Percentiles rank a stretch among this genome's conserved stretches.
phyloP scores from a whole-genome alignment of 1,140 invertebrate genomes.

The Dysdera silvatica region DNA sequence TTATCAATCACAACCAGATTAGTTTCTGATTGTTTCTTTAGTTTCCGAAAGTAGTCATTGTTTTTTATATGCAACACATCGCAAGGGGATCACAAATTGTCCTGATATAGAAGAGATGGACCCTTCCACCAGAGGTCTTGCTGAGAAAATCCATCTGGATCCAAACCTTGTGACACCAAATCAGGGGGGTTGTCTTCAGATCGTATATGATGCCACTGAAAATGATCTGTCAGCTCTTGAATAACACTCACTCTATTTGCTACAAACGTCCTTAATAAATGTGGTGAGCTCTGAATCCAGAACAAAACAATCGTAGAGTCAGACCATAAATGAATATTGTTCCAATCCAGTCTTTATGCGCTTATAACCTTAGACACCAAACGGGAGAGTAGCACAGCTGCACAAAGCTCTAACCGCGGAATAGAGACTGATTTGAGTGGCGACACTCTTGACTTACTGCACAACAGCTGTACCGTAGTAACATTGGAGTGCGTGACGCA shows the following conservation, averaged over 20 bases:
- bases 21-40: no score
- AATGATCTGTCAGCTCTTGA: neutral
- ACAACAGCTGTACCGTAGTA: neutral
- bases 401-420: no score
- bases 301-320: no score
- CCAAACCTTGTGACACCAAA: neutral
- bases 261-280: no score
- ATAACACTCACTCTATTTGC: no score
- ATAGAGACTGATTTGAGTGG: slow-evolving; percentile 18
- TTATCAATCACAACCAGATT: neutral
- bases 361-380: no score
- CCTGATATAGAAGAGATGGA: neutral
- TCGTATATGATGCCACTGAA: neutral
- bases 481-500: neutral
- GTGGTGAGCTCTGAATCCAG: no score
- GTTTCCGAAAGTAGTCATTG: no score
- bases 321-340: neutral
- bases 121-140: neutral
- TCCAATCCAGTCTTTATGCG: neutral
- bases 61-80: no score
- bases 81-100: neutral
- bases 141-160: neutral
- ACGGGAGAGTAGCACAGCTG: no score
- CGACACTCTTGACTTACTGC: slow-evolving; percentile 21
- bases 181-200: neutral